Base-by-base conservation (phyloP, 2,888 invertebrate genomes). In the Clitarchus hookeri region DNA sequence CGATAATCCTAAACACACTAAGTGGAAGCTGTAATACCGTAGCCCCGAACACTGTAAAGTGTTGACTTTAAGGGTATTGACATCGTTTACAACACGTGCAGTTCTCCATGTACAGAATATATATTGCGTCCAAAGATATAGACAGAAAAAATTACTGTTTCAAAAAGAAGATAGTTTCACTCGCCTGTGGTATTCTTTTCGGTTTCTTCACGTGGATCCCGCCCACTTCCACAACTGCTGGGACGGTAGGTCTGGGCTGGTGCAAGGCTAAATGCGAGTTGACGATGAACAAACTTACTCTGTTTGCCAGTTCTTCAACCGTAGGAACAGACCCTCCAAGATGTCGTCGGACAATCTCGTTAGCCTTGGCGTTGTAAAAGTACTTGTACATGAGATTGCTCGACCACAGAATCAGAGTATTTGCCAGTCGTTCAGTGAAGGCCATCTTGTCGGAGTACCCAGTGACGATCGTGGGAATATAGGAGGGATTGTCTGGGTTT, bases 401-500 rank as follows among this genome's bases (percentile, higher is more conserved):
- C n/a, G 79, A 54, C 8, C 19, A 27, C 48, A 83, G 82, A 27
- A 84, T 79, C 27, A 85, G 13, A 12, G 85, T 26, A 44, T 87
- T 87, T 9, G 79, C 78, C 26, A 87, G 48, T 16, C 88, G 27
- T 44, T 88, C 83, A 4, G 19, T 12, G 78, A 86, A 87, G 25
- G 80, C 53, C 88, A 86, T 88, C 16, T 53, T 54, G 53, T 86
- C 86, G 11, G 85, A 83, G 48, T 85, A 80, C 0, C 92, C 93
- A 78, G 93, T 87, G 86, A 95, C 86, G 65, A 82, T 79, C 16
- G 84, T 36, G 0, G 95, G 89, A 0, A 94, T 92, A 88, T 93
- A 94, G 0, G 94, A 92, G 0, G 94, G 94, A 88, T 94, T 93
- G 87, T 92, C 92, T 0, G 94, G 94, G 77, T 93, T 92, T 0